These are phyloP conservation scores for Drosophila ezoana DNA, from an alignment of 2,888 invertebrate genomes.

Conservation along the genomic window DNA sequence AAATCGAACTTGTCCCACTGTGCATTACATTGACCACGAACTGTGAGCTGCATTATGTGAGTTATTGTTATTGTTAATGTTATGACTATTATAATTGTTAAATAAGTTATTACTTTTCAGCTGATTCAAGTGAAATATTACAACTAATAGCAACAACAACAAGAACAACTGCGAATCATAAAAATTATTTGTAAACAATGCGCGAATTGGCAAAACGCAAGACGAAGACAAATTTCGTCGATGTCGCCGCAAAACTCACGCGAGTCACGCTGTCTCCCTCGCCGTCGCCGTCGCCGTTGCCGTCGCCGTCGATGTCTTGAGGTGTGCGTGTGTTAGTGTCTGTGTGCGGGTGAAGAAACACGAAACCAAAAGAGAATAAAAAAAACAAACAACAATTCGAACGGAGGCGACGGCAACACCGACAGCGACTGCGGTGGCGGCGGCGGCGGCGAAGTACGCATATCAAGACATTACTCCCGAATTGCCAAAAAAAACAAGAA, in stretches of 20 bases:
- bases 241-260: conserved; percentile 17
- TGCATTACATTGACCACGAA: conserved; percentile 18
- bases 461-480: conserved; percentile 79
- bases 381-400: conserved; percentile 49
- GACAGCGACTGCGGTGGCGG: not conserved
- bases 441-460: conserved; percentile 29
- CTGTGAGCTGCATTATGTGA: conserved; percentile 1
- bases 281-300: not conserved
- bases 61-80: conserved; percentile 33
- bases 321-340: conserved; percentile 11
- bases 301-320: not conserved
- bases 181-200: conserved; percentile 40
- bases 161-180: conserved; percentile 1
- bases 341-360: conserved; percentile 53
- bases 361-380: conserved; percentile 50
- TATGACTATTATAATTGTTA: conserved; percentile 24
- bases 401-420: conserved; percentile 7
- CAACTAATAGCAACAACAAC: conserved; percentile 6
- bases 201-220: conserved; percentile 25
- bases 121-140: conserved; percentile 13
- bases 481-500: conserved; percentile 80
- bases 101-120: conserved; percentile 36
- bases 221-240: conserved; percentile 30
- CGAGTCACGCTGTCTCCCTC: conserved; percentile 34
- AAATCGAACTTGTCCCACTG: conserved; percentile 35